Evolutionary conservation across 1,140 invertebrate species (phyloP).

Genomic region (Cherax destructor): DNA sequence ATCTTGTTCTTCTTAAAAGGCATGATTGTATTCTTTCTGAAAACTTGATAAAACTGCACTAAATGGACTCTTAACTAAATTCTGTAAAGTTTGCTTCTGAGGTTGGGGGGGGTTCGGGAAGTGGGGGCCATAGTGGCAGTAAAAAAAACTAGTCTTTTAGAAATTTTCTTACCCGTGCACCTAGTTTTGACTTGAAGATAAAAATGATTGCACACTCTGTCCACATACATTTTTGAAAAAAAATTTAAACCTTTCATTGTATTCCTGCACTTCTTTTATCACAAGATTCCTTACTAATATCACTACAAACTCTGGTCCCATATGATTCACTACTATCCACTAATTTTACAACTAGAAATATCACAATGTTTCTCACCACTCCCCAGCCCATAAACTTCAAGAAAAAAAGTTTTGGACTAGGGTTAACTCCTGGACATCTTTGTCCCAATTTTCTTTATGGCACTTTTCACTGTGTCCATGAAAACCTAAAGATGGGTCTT

Average conservation of each 20-base stretch:
- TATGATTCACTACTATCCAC: constrained; percentile 56
- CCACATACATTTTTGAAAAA: constrained; percentile 21
- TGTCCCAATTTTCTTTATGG: constrained; percentile 52
- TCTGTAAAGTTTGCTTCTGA: constrained; percentile 59
- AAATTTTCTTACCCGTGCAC: constrained; percentile 60
- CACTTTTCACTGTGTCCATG: constrained; percentile 43
- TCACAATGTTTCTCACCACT: constrained; percentile 64
- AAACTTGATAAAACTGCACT: constrained; percentile 61
- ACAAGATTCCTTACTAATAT: constrained; percentile 45
- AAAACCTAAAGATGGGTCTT: not conserved
- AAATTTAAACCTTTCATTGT: constrained; percentile 35
- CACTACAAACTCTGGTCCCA: constrained; percentile 59
- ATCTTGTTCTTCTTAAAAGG: constrained; percentile 22
- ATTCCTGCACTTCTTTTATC: constrained; percentile 44
- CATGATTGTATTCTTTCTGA: constrained; percentile 50
- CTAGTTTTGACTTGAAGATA: constrained; percentile 10
- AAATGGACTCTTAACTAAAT: constrained; percentile 57
- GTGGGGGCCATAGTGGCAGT: constrained; percentile 56
- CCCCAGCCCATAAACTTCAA: constrained; percentile 50
- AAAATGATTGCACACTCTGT: constrained; percentile 7
- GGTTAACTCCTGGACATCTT: constrained; percentile 39
- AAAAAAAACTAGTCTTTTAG: constrained; percentile 56
- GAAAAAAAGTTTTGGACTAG: constrained; percentile 65
- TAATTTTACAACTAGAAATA: constrained; percentile 67
- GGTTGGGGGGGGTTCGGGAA: constrained; percentile 35